Evolutionary conservation across 2,888 invertebrate species (phyloP).

Genomic region (Arenicola marina): DNA sequence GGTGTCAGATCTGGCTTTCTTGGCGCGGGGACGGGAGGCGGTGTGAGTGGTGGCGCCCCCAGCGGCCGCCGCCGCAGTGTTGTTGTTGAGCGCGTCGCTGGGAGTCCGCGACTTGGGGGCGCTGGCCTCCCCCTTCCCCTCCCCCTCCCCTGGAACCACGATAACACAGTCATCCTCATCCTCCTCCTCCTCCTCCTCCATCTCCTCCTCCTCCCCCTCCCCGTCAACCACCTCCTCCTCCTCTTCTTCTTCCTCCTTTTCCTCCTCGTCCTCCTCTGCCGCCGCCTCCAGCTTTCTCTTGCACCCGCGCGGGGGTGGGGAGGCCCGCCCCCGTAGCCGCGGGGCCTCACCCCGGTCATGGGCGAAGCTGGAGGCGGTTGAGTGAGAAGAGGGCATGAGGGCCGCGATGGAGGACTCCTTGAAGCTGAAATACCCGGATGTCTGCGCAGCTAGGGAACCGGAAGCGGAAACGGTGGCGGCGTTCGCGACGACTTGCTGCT

Average conservation of each 20-base stretch:
- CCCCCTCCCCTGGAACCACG: too few species aligned
- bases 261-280: too few species aligned
- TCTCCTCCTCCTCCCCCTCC: too few species aligned
- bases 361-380: too few species aligned
- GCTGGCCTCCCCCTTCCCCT: neutral
- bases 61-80: too few species aligned
- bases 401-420: conserved; percentile 9
- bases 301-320: neutral
- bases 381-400: neutral
- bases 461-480: too few species aligned
- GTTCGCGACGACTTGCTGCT: too few species aligned
- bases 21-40: too few species aligned
- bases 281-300: neutral
- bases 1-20: neutral
- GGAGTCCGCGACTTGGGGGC: neutral
- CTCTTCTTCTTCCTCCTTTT: too few species aligned
- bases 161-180: conserved; percentile 1
- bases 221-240: too few species aligned
- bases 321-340: neutral
- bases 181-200: neutral
- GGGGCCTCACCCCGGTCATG: neutral
- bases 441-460: too few species aligned
- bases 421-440: conserved; percentile 18
- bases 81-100: conserved; percentile 1
- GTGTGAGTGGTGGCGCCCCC: too few species aligned